phyloP scores from a whole-genome alignment of 2,113 vertebrate genomes.

The Scytalopus superciliaris region DNA sequence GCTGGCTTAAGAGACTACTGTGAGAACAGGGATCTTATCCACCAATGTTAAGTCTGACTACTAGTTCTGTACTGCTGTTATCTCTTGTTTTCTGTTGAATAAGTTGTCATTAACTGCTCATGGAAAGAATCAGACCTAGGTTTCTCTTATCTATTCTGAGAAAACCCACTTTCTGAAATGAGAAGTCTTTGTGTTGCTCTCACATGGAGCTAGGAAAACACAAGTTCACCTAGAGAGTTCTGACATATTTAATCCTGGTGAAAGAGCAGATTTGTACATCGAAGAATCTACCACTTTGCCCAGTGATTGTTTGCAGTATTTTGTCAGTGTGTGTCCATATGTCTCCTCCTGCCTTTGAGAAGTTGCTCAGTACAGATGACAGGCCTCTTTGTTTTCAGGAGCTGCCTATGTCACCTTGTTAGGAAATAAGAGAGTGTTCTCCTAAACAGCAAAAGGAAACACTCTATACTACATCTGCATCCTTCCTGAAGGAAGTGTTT shows the following conservation, averaged over 20 bases:
- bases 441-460: background rate
- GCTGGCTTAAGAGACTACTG: background rate
- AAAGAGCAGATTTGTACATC: background rate
- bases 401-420: background rate
- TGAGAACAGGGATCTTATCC: background rate
- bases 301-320: background rate
- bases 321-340: background rate
- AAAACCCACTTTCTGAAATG: background rate
- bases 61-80: background rate
- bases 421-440: background rate
- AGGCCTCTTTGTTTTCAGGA: background rate
- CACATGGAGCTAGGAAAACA: background rate
- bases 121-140: background rate
- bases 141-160: background rate
- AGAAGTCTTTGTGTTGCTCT: background rate
- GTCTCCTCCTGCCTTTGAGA: background rate
- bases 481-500: background rate
- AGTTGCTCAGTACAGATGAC: background rate
- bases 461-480: accelerated
- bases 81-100: background rate
- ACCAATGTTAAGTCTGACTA: background rate
- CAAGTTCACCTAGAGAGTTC: background rate
- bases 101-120: background rate
- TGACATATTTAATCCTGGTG: background rate
- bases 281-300: background rate